Evolutionary conservation across 2,888 invertebrate species (phyloP).

Genomic region (Chironomus riparius): DNA sequence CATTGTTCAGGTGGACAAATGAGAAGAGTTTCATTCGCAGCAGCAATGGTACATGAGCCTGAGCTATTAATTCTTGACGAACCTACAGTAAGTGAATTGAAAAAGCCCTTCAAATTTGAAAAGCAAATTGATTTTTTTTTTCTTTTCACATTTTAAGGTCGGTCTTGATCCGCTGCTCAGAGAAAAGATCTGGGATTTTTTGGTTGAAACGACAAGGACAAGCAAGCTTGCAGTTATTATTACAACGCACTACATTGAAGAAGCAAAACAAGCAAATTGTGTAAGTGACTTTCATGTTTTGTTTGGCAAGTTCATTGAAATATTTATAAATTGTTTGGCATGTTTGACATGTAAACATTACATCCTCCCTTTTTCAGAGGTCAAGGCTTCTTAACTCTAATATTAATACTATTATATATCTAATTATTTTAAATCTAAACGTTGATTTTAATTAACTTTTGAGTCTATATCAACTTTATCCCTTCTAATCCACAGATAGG

Average conservation of each 20-base stretch:
- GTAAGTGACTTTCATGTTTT: slow-evolving; percentile 43
- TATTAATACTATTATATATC: no score
- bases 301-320: no score
- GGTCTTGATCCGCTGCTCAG: slow-evolving; percentile 83
- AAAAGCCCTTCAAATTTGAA: no score
- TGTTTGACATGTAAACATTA: no score
- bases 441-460: no score
- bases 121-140: no score
- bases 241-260: slow-evolving; percentile 93
- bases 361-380: no score
- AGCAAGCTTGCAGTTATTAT: slow-evolving; percentile 74
- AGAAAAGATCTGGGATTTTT: slow-evolving; percentile 83
- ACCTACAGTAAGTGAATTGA: slow-evolving; percentile 53
- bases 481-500: slow-evolving; percentile 58
- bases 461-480: no score
- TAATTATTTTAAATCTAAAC: no score
- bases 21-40: slow-evolving; percentile 78
- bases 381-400: no score
- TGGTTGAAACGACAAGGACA: slow-evolving; percentile 60
- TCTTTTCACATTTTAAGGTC: slow-evolving; percentile 35
- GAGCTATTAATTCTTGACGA: slow-evolving; percentile 84
- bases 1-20: slow-evolving; percentile 84
- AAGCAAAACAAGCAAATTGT: slow-evolving; percentile 70
- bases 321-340: no score
- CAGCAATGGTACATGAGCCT: slow-evolving; percentile 79